Percentiles rank a stretch among this genome's conserved stretches.
phyloP scores from a whole-genome alignment of 2,797 vertebrate species.

The Centropyge bicolor region DNA sequence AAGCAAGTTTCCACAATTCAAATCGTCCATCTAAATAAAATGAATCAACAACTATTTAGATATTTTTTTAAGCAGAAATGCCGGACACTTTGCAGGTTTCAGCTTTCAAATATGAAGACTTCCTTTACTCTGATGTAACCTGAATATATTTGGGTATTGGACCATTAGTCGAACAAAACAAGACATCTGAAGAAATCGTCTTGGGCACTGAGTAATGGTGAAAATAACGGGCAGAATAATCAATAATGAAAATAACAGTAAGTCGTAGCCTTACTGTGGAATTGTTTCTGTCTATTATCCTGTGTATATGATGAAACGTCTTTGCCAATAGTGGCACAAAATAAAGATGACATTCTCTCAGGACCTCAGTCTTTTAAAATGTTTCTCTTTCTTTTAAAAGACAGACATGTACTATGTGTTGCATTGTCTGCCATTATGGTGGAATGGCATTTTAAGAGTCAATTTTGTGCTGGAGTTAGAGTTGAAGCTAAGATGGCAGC shows the following conservation, averaged over 20 bases:
- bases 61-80: not conserved
- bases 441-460: constrained; percentile 35
- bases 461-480: constrained; percentile 49
- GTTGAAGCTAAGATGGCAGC: constrained; percentile 50
- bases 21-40: not conserved
- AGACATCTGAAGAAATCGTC: constrained; percentile 3
- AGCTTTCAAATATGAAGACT: not conserved
- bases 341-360: constrained; percentile 1
- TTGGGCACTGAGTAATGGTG: not conserved
- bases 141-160: not conserved
- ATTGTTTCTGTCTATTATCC: not conserved
- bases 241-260: not conserved
- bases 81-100: not conserved
- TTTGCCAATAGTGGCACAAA: not conserved
- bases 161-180: not conserved
- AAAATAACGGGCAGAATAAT: not conserved
- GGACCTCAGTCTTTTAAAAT: not conserved
- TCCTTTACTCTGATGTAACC: not conserved
- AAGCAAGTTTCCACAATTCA: not conserved
- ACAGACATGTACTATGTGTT: constrained; percentile 19
- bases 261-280: not conserved
- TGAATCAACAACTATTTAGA: not conserved
- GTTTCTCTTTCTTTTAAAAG: not conserved
- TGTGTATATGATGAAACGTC: constrained; percentile 4
- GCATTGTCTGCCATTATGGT: constrained; percentile 17